phyloP scores from a whole-genome alignment of 2,797 vertebrate species.

The Gymnothorax reevesii region DNA sequence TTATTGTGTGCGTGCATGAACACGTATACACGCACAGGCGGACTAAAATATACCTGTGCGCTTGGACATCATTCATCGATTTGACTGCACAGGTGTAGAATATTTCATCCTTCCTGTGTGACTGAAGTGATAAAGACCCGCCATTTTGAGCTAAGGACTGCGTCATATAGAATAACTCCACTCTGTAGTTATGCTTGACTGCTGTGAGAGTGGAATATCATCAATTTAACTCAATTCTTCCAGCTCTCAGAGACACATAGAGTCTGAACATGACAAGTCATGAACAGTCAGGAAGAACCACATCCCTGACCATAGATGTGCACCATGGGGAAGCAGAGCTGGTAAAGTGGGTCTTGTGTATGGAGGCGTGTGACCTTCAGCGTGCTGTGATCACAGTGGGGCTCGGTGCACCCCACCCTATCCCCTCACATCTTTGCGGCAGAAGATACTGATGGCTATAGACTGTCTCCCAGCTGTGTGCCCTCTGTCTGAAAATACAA shows the following conservation, averaged over 20 bases:
- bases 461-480: not conserved
- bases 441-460: not conserved
- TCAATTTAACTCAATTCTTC: not conserved
- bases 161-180: not conserved
- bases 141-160: not conserved
- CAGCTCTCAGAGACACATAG: not conserved
- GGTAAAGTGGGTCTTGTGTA: not conserved
- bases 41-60: not conserved
- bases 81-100: no score
- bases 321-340: not conserved
- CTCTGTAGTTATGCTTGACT: not conserved
- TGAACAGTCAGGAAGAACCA: not conserved
- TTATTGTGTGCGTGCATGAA: not conserved
- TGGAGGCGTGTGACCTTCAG: not conserved
- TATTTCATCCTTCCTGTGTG: no score
- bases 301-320: not conserved
- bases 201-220: not conserved
- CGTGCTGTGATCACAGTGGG: not conserved
- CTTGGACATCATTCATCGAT: no score
- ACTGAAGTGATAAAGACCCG: no score
- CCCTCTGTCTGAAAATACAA: not conserved
- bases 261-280: not conserved
- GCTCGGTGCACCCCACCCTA: not conserved
- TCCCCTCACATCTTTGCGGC: not conserved
- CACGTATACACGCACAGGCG: not conserved